Conservation (phyloP, 1,140 invertebrate species). For the Drosophila nikananu region DNA sequence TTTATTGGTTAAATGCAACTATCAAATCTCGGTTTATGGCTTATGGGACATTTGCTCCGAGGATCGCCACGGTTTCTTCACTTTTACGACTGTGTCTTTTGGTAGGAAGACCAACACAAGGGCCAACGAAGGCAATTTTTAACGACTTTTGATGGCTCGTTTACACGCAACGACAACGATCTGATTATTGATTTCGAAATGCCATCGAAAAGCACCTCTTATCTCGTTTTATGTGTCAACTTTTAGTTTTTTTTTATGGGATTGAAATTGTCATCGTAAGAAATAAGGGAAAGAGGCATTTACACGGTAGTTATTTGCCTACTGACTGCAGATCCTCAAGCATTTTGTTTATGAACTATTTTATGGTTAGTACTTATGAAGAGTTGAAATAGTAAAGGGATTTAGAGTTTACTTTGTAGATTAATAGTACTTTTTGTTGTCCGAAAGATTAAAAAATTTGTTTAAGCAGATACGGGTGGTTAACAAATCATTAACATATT, state of each 20-base stretch:
- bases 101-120: not conserved
- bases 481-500: conserved; percentile 26
- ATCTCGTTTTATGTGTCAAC: conserved; percentile 55
- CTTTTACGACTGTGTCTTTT: conserved; percentile 27
- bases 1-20: conserved; percentile 44
- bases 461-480: not conserved
- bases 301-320: conserved; percentile 36
- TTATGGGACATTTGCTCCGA: conserved; percentile 45
- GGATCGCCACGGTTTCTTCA: conserved; percentile 43
- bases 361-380: conserved; percentile 18
- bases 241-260: conserved; percentile 45
- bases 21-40: conserved; percentile 52
- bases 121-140: conserved; percentile 47
- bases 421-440: not conserved
- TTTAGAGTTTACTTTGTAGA: not conserved
- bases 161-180: conserved; percentile 52
- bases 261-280: conserved; percentile 24
- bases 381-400: not conserved
- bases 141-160: conserved; percentile 44
- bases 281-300: not conserved
- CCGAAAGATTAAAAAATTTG: not conserved
- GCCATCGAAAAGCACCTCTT: conserved; percentile 35
- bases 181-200: conserved; percentile 56
- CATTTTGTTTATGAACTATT: conserved; percentile 29
- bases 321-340: conserved; percentile 1